Conservation (phyloP, 1,140 invertebrate species). For the Cotesia vestalis region DNA sequence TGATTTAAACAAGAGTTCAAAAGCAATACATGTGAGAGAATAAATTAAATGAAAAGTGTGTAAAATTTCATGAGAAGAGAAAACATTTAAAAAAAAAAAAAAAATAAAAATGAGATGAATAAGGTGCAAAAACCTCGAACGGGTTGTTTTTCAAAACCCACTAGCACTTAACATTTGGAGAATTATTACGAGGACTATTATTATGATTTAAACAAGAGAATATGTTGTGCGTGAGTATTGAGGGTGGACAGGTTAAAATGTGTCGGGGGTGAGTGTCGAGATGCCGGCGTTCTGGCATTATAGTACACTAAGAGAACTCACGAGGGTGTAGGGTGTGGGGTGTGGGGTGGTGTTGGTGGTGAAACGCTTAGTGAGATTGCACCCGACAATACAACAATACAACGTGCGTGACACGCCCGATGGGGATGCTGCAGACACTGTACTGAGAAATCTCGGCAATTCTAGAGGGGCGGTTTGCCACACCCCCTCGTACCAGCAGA, state of each 20-base stretch:
- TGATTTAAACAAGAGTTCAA: slow-evolving; percentile 9
- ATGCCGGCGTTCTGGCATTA: too few relatives aligned
- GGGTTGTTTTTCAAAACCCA: too few relatives aligned
- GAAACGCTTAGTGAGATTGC: slow-evolving; percentile 67
- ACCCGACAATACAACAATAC: slow-evolving; percentile 65
- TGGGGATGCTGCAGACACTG: slow-evolving; percentile 54
- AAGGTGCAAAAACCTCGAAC: too few relatives aligned
- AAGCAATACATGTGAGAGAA: too few relatives aligned
- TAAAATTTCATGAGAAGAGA: too few relatives aligned
- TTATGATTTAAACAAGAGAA: slow-evolving; percentile 15
- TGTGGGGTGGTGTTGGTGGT: slow-evolving; percentile 51
- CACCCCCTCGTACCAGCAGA: slow-evolving; percentile 45
- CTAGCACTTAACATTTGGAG: not conserved
- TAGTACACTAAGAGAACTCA: too few relatives aligned
- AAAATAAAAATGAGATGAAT: too few relatives aligned
- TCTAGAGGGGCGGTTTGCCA: slow-evolving; percentile 56
- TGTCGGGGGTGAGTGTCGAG: not conserved
- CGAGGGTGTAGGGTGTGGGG: not conserved
- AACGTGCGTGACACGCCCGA: slow-evolving; percentile 64
- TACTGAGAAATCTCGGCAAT: slow-evolving; percentile 65
- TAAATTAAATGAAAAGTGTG: too few relatives aligned
- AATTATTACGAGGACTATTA: slow-evolving; percentile 1
- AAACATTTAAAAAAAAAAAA: too few relatives aligned
- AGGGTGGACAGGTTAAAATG: slow-evolving; percentile 61
- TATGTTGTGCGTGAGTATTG: slow-evolving; percentile 47